These are phyloP conservation scores for Brachycybe producta DNA, from an alignment of 2,888 invertebrate species.

Conservation along the genomic window DNA sequence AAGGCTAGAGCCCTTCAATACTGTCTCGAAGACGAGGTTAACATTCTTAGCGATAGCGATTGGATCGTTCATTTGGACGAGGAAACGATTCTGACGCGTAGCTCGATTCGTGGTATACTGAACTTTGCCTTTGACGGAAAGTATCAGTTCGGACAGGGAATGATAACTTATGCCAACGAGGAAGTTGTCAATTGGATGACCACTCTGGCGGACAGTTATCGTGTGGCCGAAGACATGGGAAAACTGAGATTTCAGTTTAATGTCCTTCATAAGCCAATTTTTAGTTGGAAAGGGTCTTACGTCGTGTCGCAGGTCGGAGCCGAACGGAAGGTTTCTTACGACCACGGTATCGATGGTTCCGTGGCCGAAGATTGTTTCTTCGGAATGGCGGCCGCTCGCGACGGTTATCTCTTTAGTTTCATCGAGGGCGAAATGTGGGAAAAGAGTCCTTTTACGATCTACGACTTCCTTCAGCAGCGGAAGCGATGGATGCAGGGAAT, in stretches of 20 bases:
- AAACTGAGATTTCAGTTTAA: constrained; percentile 84
- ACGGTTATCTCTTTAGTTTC: constrained; percentile 86
- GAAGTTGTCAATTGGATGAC: constrained; percentile 92
- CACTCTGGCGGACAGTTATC: constrained; percentile 85
- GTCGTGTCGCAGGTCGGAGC: constrained; percentile 88
- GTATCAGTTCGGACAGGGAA: constrained; percentile 88
- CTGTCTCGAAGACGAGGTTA: constrained; percentile 81
- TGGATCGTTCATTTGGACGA: constrained; percentile 98
- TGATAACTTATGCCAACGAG: constrained; percentile 92
- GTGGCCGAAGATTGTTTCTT: constrained; percentile 98
- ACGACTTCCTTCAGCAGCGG: constrained; percentile 90
- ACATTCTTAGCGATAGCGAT: constrained; percentile 67
- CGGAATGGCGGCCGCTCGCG: constrained; percentile 83
- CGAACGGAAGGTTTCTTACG: constrained; percentile 78
- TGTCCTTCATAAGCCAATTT: constrained; percentile 83
- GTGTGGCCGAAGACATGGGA: constrained; percentile 96
- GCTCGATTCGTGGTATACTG: constrained; percentile 74
- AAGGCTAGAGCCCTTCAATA: constrained; percentile 91
- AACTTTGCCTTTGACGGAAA: constrained; percentile 91
- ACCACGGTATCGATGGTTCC: constrained; percentile 90
- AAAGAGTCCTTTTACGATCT: constrained; percentile 86
- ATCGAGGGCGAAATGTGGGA: constrained; percentile 99
- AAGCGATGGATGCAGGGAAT: constrained; percentile 74
- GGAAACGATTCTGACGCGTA: constrained; percentile 85
- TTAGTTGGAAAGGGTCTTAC: constrained; percentile 97